phyloP scores from a whole-genome alignment of 2,797 vertebrate species.

The Chrosomus eos region DNA sequence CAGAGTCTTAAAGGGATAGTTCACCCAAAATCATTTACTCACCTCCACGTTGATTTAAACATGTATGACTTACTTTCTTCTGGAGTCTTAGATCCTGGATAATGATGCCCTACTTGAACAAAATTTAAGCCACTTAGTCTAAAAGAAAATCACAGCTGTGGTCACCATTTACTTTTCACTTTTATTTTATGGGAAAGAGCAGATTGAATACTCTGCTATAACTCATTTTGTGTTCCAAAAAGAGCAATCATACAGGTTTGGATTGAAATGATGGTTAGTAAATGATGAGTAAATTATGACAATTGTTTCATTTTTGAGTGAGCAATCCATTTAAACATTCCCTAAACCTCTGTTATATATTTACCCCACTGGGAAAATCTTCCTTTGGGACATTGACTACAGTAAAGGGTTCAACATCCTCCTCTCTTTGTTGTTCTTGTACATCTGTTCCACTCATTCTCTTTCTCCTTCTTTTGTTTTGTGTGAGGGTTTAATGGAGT shows the following conservation, averaged over 20 bases:
- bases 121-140: too few relatives aligned
- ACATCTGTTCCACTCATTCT: conserved; percentile 62
- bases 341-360: conserved; percentile 22
- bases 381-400: conserved; percentile 37
- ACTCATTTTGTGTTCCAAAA: neutral
- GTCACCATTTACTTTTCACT: neutral
- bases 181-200: neutral
- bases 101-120: too few relatives aligned
- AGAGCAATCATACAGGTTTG: too few relatives aligned
- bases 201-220: neutral
- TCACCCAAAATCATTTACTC: neutral
- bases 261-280: too few relatives aligned
- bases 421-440: conserved; percentile 54
- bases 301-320: too few relatives aligned
- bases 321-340: too few relatives aligned
- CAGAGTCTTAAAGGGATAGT: neutral
- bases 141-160: neutral
- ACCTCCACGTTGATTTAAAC: neutral
- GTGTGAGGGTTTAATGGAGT: conserved; percentile 66
- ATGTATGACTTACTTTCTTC: neutral
- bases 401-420: conserved; percentile 45
- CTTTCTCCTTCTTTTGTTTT: conserved; percentile 49
- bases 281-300: too few relatives aligned
- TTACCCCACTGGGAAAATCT: conserved; percentile 29
- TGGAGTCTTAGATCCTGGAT: too few relatives aligned